Evolutionary conservation across 2,888 invertebrate species (phyloP).

Genomic region (Coelogynopora nodosa): DNA sequence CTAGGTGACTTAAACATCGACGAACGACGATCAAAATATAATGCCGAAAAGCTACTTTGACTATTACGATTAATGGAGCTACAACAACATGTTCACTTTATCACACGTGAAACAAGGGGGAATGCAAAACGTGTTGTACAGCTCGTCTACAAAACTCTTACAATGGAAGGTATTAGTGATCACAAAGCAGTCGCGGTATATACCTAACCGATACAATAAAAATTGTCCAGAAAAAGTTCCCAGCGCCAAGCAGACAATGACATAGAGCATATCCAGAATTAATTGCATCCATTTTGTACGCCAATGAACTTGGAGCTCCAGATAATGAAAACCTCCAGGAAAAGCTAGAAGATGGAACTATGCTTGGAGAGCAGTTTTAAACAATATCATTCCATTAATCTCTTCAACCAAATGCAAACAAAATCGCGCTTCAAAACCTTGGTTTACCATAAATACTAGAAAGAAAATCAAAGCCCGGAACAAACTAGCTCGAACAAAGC

Average conservation of each 20-base stretch:
- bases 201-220: neutral
- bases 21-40: neutral
- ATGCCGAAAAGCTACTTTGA: neutral
- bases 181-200: neutral
- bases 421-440: neutral
- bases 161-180: neutral
- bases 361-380: neutral
- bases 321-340: neutral
- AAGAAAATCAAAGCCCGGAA: neutral
- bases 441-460: too few relatives aligned
- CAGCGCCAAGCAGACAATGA: neutral
- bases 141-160: neutral
- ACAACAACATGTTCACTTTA: neutral
- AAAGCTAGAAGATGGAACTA: neutral
- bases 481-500: neutral
- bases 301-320: neutral
- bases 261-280: neutral
- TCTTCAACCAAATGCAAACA: neutral
- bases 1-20: neutral
- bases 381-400: neutral
- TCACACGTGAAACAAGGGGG: neutral
- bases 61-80: neutral
- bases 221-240: neutral
- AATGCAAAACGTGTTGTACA: neutral
- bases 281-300: neutral